These are phyloP conservation scores for Biston betularia DNA, from an alignment of 2,888 invertebrate genomes.

Conservation along the genomic window DNA sequence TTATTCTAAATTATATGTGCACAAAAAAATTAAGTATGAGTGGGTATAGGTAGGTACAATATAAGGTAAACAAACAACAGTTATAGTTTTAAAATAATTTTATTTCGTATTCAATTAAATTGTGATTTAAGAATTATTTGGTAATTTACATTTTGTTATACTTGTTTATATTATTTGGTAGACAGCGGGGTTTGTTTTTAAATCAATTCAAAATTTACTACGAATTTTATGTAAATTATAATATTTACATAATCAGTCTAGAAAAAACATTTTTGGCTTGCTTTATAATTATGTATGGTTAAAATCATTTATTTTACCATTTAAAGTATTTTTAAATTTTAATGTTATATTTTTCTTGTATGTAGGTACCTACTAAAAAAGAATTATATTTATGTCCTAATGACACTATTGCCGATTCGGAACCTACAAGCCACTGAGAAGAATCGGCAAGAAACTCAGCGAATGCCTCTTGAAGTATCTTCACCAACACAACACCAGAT, in stretches of 20 bases:
- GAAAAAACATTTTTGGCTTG: background rate
- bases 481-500: constrained; percentile 19
- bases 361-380: too few species aligned
- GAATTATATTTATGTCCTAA: constrained; percentile 31
- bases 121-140: background rate
- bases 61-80: constrained; percentile 61
- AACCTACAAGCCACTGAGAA: constrained; percentile 76
- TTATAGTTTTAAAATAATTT: constrained; percentile 47
- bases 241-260: too few species aligned
- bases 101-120: constrained; percentile 36
- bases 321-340: too few species aligned
- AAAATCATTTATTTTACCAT: too few species aligned
- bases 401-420: constrained; percentile 68
- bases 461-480: constrained; percentile 40
- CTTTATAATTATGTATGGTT: background rate
- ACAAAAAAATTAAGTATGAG: background rate
- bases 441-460: constrained; percentile 83
- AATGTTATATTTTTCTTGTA: too few species aligned
- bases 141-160: background rate
- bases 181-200: constrained; percentile 11
- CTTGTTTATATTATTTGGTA: constrained; percentile 12
- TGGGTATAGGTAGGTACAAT: constrained; percentile 6
- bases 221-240: background rate
- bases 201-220: background rate
- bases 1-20: constrained; percentile 5